Conservation (phyloP, 64 coral and sea anemone genomes). For the Cladopsammia gracilis region DNA sequence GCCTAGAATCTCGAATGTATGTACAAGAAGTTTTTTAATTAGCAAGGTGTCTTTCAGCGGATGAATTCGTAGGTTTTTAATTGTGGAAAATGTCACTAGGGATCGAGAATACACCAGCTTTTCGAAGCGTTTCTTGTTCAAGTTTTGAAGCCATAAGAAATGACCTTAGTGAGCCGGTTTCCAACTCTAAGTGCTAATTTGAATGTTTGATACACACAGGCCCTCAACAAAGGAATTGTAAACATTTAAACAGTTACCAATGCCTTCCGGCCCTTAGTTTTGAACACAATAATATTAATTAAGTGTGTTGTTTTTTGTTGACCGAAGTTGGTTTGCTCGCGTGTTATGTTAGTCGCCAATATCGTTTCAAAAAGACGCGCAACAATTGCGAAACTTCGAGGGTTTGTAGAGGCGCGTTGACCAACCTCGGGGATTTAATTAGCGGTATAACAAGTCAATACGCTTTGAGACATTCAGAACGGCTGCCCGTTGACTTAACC, state of each 20-base stretch:
- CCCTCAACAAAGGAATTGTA: slow-evolving; percentile 30
- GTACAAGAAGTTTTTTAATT: not conserved
- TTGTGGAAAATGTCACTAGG: too few species aligned
- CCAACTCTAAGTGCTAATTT: not conserved
- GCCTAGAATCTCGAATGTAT: not conserved
- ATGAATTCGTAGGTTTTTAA: not conserved
- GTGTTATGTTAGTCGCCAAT: not conserved
- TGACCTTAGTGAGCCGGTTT: not conserved
- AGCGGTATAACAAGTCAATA: slow-evolving; percentile 18
- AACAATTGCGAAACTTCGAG: not conserved
- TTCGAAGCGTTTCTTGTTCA: not conserved
- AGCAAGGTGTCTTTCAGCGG: not conserved
- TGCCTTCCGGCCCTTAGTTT: slow-evolving; percentile 36
- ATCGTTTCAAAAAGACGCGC: not conserved
- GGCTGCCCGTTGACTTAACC: slow-evolving; percentile 48
- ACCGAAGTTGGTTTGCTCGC: not conserved
- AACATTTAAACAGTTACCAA: slow-evolving; percentile 52
- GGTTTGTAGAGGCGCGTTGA: slow-evolving; percentile 4
- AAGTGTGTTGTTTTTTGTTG: slow-evolving; percentile 4
- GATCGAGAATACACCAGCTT: not conserved
- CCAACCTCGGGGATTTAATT: slow-evolving; percentile 20
- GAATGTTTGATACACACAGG: slow-evolving; percentile 28
- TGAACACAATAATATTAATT: slow-evolving; percentile 47
- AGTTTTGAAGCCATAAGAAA: not conserved
- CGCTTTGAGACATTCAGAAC: slow-evolving; percentile 28